These are phyloP conservation scores for Agrochola lota DNA, from an alignment of 2,888 invertebrate species.

Conservation along the genomic window DNA sequence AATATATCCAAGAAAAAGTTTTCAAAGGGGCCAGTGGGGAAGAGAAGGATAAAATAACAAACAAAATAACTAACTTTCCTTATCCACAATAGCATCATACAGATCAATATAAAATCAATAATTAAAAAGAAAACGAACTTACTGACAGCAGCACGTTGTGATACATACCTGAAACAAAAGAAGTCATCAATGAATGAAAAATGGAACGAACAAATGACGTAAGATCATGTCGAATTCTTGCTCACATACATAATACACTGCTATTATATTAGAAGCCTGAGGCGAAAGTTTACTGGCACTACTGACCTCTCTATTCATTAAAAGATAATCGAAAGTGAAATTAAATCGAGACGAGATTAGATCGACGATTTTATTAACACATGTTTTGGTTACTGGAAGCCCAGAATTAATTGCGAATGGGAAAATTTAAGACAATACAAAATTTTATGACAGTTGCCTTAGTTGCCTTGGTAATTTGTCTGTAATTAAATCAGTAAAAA, in stretches of 20 bases:
- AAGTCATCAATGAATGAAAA: constrained; percentile 56
- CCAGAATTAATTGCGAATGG: constrained; percentile 37
- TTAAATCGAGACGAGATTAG: constrained; percentile 83
- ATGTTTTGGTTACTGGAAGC: constrained; percentile 64
- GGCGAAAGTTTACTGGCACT: constrained; percentile 84
- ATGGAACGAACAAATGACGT: constrained; percentile 70
- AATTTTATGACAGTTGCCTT: constrained; percentile 12
- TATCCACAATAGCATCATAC: background rate
- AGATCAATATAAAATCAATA: constrained; percentile 17
- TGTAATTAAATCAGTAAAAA: constrained; percentile 42
- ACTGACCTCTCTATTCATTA: constrained; percentile 87
- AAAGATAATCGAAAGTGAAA: constrained; percentile 88
- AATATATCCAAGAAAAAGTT: background rate
- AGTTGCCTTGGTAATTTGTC: constrained; percentile 12
- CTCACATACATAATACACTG: constrained; percentile 74
- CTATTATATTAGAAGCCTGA: constrained; percentile 80
- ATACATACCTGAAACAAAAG: constrained; percentile 82
- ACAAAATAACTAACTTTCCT: constrained; percentile 17
- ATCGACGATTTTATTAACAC: constrained; percentile 80
- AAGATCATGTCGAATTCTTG: constrained; percentile 75
- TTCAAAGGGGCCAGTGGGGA: background rate
- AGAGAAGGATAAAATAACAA: background rate
- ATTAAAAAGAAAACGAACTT: constrained; percentile 42
- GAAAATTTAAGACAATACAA: constrained; percentile 29
- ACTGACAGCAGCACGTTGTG: constrained; percentile 30